These are phyloP conservation scores for Sisyra nigra DNA, from an alignment of 2,888 invertebrate genomes.

Conservation along the genomic window DNA sequence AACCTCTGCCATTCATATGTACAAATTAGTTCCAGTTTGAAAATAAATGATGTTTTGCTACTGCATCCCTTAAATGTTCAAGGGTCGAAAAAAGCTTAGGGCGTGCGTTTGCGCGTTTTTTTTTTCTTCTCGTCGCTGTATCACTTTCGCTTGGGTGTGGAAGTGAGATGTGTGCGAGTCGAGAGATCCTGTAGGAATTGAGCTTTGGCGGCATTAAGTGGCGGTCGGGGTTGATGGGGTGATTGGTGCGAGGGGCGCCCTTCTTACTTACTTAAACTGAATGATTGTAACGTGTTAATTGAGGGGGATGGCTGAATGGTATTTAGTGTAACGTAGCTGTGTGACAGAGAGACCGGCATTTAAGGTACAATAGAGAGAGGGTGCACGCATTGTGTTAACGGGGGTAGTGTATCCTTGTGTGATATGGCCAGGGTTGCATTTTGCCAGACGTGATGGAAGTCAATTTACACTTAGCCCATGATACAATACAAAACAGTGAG, in stretches of 20 bases:
- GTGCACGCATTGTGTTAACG: slow-evolving; percentile 9
- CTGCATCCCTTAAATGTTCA: no score
- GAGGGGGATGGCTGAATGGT: slow-evolving; percentile 26
- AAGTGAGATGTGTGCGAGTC: no score
- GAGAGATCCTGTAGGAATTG: not conserved
- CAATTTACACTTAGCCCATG: slow-evolving; percentile 40
- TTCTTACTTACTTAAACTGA: not conserved
- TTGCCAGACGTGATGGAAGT: slow-evolving; percentile 29
- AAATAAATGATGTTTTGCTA: no score
- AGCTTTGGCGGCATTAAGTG: not conserved
- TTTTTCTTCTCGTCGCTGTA: no score
- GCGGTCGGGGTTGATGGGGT: not conserved
- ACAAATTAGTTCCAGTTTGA: no score
- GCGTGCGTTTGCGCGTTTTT: no score
- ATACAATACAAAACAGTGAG: no score
- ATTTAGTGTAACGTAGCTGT: slow-evolving; percentile 11
- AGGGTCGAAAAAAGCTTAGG: no score
- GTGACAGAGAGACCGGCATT: not conserved
- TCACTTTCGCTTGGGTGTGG: no score
- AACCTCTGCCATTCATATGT: not conserved
- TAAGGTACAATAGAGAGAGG: not conserved
- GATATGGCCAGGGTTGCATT: no score
- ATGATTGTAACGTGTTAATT: slow-evolving; percentile 19
- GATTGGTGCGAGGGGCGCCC: not conserved
- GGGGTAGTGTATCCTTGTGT: no score